Base-by-base conservation (phyloP, 2,113 vertebrate genomes). In the Oryzias melastigma region DNA sequence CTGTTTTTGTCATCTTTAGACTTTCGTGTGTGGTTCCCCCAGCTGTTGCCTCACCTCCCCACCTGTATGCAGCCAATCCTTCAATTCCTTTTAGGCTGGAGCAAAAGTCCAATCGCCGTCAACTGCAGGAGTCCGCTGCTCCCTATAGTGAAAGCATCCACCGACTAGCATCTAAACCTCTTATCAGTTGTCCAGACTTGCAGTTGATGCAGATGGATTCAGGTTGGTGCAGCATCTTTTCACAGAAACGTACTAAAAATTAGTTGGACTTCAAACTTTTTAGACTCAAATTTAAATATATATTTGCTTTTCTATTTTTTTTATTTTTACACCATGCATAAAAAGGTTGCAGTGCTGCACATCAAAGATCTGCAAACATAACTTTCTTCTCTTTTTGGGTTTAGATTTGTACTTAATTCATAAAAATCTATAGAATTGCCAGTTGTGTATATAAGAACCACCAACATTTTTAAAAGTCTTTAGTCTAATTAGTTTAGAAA, bases 151-250 rank as follows among this genome's bases (percentile, higher is more conserved):
- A 77, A 15, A 93, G 92, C 57, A 86, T 98, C 71, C 93, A 85
- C 1, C 75, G 50, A 42, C 71, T 92, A 50, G 86, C 91, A 0
- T 77, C 90, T 6, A 90, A 87, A 3, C 80, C 53, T 52, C 80
- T 92, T 12, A 73, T 94, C 14, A 91, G 87, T 74, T 94, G 92
- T 55, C 93, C 94, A 5, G 96, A 99, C 85, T 85, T 95, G 58
- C 91, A 93, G 20, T 82, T 97, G 52, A 92, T 98, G 77, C 96
- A 98, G 84, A 93, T 93, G 54, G 97, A 99, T 83, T 98, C 96
- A 87, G 97, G 97, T 99, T 17, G 55, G 83, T 3, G 10, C 5
- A 12, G 15, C 17, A 5, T 6, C 5, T 16, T n/a, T n/a, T 35
- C 10, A 3, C 16, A 8, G 6, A 24, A 50, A 46, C 27, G 4